phyloP scores from a whole-genome alignment of 2,888 invertebrate genomes.

The Drosophila pullipes region DNA sequence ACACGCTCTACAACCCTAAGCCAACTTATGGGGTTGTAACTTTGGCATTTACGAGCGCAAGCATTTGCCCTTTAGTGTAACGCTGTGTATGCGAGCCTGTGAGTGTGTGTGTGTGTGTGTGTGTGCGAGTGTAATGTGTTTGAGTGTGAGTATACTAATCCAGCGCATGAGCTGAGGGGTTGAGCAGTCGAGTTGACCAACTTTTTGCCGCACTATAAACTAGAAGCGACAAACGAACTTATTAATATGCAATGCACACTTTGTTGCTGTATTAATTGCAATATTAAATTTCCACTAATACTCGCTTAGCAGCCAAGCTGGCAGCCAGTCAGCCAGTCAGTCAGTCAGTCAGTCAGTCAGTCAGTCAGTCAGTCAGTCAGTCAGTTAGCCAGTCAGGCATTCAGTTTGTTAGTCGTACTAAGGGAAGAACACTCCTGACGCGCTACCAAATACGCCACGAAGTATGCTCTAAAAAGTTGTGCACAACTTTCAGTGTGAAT shows the following conservation, averaged over 20 bases:
- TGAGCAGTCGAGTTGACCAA: constrained; percentile 48
- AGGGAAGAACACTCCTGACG: constrained; percentile 14
- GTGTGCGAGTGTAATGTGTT: constrained; percentile 2
- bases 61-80: constrained; percentile 70
- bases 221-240: constrained; percentile 72
- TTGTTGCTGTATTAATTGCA: constrained; percentile 81
- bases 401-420: not conserved
- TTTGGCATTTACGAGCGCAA: constrained; percentile 73
- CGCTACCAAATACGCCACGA: constrained; percentile 32
- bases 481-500: constrained; percentile 45
- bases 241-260: constrained; percentile 81
- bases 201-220: constrained; percentile 62
- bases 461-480: constrained; percentile 65
- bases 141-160: constrained; percentile 43
- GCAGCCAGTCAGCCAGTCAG: constrained; percentile 1
- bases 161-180: constrained; percentile 20
- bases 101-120: constrained; percentile 8
- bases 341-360: not conserved
- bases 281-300: constrained; percentile 82
- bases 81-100: constrained; percentile 5
- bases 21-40: constrained; percentile 71
- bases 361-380: not conserved
- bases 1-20: constrained; percentile 63
- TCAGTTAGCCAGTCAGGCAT: not conserved
- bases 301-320: constrained; percentile 55